Conservation (phyloP, 2,113 vertebrate species). For the Anseranas semipalmata region DNA sequence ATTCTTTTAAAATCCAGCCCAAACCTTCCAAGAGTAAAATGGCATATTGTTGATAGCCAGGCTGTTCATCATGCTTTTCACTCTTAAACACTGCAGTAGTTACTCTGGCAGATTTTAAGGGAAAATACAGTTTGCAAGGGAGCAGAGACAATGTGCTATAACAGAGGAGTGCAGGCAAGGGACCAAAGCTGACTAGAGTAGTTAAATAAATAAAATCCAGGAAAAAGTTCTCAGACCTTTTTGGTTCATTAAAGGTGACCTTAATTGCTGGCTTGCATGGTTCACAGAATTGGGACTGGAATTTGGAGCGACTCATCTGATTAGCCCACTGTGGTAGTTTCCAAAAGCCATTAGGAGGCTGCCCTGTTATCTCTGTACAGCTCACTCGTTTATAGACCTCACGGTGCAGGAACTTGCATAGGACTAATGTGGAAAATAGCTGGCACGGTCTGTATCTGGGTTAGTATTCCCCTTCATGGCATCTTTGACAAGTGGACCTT, state of each 20-base stretch:
- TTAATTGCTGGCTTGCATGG: not conserved
- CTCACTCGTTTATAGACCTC: not conserved
- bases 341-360: not conserved
- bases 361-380: not conserved
- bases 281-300: not conserved
- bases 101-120: not conserved
- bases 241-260: not conserved
- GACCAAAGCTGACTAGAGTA: not conserved
- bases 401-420: not conserved
- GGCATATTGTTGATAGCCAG: not conserved
- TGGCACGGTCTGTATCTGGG: not conserved
- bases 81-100: not conserved
- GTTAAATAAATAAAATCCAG: not conserved
- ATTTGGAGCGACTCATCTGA: not conserved
- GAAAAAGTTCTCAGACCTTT: not conserved
- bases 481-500: not conserved
- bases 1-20: not conserved
- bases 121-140: not conserved
- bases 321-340: not conserved
- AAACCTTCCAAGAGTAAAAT: not conserved
- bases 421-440: not conserved
- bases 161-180: not conserved
- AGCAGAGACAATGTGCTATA: accelerated
- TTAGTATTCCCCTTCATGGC: not conserved
- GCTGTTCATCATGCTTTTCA: not conserved